phyloP scores from a whole-genome alignment of 37 sponge, comb jelly and placozoan genomes.

The Agelas oroides region DNA sequence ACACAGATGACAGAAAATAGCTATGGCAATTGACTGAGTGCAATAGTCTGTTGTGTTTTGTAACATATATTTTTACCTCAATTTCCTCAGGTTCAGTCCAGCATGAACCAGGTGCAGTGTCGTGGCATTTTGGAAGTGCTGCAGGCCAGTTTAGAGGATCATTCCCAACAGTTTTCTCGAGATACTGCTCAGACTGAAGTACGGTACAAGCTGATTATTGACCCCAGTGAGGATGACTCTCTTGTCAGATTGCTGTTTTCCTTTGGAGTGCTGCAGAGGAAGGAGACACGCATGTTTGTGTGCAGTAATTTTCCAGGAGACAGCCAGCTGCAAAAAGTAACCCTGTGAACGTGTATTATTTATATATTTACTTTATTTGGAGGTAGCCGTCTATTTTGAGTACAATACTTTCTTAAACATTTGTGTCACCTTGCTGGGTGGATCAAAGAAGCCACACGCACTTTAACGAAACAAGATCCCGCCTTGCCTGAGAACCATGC shows the following conservation, averaged over 20 bases:
- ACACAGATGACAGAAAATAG: too few relatives aligned
- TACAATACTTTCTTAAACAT: too few relatives aligned
- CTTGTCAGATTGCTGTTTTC: constrained; percentile 72
- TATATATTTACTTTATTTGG: background rate
- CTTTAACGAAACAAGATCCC: too few relatives aligned
- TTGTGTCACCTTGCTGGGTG: too few relatives aligned
- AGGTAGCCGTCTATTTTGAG: too few relatives aligned
- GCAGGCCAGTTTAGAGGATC: constrained; percentile 64
- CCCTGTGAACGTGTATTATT: too few relatives aligned
- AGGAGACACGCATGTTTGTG: constrained; percentile 60
- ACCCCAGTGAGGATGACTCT: constrained; percentile 83
- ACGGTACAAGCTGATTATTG: constrained; percentile 88
- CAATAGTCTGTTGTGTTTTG: too few relatives aligned
- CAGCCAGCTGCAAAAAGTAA: constrained; percentile 65
- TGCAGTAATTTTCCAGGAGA: constrained; percentile 90
- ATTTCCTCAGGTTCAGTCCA: background rate
- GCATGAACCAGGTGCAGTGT: background rate
- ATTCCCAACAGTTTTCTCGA: constrained; percentile 21
- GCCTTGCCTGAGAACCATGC: too few relatives aligned
- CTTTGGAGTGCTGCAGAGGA: constrained; percentile 63
- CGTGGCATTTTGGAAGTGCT: constrained; percentile 69
- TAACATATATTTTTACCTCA: too few relatives aligned
- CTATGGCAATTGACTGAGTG: too few relatives aligned
- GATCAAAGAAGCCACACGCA: too few relatives aligned
- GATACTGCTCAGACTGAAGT: constrained; percentile 70